Percentiles rank a stretch among this genome's conserved stretches.
These are phyloP conservation scores for Nasonia vitripennis DNA, from an alignment of 1,140 invertebrate genomes.

Conservation along the genomic window DNA sequence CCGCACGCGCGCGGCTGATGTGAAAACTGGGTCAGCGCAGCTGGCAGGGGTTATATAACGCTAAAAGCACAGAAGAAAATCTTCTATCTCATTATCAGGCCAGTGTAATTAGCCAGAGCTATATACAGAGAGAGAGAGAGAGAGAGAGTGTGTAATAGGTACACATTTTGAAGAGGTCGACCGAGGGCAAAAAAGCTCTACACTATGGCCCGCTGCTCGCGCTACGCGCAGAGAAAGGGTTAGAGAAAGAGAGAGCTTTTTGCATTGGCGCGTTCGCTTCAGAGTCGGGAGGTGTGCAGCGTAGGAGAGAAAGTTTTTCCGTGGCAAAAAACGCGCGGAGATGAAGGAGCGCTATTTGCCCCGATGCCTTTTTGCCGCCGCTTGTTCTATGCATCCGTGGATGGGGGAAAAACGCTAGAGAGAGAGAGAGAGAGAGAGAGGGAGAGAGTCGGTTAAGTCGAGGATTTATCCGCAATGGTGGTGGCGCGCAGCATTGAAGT, in stretches of 20 bases:
- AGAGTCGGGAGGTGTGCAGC: too few species aligned
- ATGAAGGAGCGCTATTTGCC: neutral
- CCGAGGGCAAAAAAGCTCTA: neutral
- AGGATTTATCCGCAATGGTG: neutral
- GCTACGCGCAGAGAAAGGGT: too few species aligned
- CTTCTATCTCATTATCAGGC: neutral
- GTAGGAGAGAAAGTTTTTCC: neutral
- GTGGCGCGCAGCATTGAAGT: neutral
- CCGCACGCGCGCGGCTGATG: neutral
- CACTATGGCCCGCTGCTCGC: too few species aligned
- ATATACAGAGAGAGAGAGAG: neutral
- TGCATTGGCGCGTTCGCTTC: neutral
- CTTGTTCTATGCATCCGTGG: neutral
- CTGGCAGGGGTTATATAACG: neutral
- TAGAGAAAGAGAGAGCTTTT: neutral
- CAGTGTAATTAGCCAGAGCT: neutral
- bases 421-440: neutral
- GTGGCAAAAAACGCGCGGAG: neutral
- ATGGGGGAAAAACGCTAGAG: too few species aligned
- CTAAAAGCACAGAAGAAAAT: conserved; percentile 11
- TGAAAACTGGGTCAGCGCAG: neutral
- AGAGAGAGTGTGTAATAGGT: neutral
- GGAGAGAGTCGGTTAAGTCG: neutral
- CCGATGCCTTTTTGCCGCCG: neutral
- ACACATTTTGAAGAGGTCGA: neutral